Evolutionary conservation across 2,113 vertebrate species (phyloP).

Genomic region (Puma concolor): DNA sequence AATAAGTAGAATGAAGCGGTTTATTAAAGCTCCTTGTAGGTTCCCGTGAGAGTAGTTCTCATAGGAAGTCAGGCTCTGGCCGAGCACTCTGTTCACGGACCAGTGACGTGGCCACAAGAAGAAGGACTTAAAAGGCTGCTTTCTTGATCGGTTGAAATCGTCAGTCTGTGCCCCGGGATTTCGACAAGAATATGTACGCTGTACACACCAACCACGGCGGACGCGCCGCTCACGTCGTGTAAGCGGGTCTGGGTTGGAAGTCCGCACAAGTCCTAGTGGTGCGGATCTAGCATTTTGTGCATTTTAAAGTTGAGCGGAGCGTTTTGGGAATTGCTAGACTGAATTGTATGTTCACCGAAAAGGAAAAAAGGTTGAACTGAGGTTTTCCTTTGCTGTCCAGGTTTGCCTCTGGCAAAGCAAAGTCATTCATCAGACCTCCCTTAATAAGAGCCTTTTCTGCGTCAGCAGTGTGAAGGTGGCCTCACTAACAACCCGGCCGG

Average conservation of each 20-base stretch:
- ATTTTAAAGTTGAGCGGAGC: background rate
- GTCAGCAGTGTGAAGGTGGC: fast-evolving
- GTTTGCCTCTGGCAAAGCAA: background rate
- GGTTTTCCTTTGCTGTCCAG: slow-evolving; percentile 13
- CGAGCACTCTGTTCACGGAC: background rate
- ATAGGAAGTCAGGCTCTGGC: background rate
- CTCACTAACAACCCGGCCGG: fast-evolving
- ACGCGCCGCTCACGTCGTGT: fast-evolving
- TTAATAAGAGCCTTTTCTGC: background rate
- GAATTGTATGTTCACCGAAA: background rate
- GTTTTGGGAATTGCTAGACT: slow-evolving; percentile 29
- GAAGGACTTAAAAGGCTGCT: background rate
- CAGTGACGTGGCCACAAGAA: background rate
- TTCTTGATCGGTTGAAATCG: background rate
- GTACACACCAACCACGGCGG: fast-evolving
- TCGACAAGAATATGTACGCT: background rate
- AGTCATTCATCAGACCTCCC: background rate
- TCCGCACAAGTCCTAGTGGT: too few species aligned
- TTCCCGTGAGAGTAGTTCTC: background rate
- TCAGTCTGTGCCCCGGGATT: background rate
- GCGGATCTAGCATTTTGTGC: background rate
- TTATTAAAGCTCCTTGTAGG: background rate
- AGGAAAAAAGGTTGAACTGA: background rate
- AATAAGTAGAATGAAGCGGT: background rate
- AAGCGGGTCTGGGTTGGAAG: background rate